These are phyloP conservation scores for Trichonephila clavipes DNA, from an alignment of 1,140 invertebrate genomes.

Conservation along the genomic window DNA sequence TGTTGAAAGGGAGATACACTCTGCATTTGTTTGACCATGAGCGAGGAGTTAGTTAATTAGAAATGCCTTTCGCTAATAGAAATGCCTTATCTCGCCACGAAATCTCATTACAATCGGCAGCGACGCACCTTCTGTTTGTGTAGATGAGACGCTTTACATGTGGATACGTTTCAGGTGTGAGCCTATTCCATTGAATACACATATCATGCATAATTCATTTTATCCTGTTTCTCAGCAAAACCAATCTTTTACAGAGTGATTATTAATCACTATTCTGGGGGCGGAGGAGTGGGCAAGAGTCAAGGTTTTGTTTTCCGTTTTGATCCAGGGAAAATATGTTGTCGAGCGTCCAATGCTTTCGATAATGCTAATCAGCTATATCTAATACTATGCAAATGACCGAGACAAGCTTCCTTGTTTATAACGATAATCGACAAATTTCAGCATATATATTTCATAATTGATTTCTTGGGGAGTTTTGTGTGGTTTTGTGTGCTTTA, in stretches of 20 bases:
- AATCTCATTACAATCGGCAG: neutral
- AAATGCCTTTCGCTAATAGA: neutral
- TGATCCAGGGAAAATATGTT: neutral
- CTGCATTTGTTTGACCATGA: neutral
- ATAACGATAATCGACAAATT: too few relatives aligned
- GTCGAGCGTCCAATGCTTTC: neutral
- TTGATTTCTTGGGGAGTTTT: too few relatives aligned
- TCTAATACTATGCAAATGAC: neutral
- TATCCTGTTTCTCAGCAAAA: neutral
- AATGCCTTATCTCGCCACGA: neutral
- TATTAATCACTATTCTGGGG: neutral
- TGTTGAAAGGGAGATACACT: too few relatives aligned
- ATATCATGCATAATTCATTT: neutral
- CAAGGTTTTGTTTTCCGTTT: neutral
- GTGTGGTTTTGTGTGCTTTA: too few relatives aligned
- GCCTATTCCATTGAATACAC: neutral
- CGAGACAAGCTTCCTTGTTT: neutral
- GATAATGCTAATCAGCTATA: neutral
- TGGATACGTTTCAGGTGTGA: neutral
- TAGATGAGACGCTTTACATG: neutral
- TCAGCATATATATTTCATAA: too few relatives aligned
- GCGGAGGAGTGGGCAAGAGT: neutral
- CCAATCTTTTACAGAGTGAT: neutral
- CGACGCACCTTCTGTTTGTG: neutral
- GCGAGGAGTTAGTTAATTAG: neutral